phyloP scores from a whole-genome alignment of 1,140 invertebrate species.

The Scaptomyza montana region DNA sequence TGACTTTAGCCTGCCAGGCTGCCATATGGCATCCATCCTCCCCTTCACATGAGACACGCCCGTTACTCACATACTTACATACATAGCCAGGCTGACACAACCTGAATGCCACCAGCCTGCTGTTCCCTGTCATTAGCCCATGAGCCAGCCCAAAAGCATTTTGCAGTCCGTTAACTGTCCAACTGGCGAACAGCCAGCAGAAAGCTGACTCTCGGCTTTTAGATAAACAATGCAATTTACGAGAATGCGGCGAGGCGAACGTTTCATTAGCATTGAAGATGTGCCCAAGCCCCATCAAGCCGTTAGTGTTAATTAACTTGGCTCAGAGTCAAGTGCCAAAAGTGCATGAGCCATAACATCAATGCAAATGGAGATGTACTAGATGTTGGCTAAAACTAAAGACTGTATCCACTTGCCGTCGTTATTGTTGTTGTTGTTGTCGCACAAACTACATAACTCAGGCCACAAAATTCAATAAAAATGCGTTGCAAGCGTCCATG shows the following conservation, averaged over 20 bases:
- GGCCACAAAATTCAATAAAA: constrained; percentile 68
- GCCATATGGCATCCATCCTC: constrained; percentile 25
- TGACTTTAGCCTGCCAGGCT: background rate
- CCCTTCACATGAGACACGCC: constrained; percentile 25
- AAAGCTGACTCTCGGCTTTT: constrained; percentile 35
- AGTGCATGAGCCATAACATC: constrained; percentile 33
- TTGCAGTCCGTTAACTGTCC: constrained; percentile 40
- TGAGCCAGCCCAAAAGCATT: constrained; percentile 11
- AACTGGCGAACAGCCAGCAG: constrained; percentile 45
- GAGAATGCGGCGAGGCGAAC: constrained; percentile 26
- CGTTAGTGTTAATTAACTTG: constrained; percentile 79
- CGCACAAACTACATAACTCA: constrained; percentile 25
- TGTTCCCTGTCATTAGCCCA: constrained; percentile 19
- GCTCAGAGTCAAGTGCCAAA: constrained; percentile 68
- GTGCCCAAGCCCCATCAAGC: constrained; percentile 2
- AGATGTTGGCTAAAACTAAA: background rate
- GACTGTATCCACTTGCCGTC: background rate
- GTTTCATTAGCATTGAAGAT: constrained; percentile 75
- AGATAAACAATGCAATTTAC: constrained; percentile 80
- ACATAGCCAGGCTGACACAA: constrained; percentile 3
- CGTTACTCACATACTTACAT: constrained; percentile 32
- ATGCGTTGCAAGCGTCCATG: constrained; percentile 45
- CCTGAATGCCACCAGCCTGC: constrained; percentile 7
- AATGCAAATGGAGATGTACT: constrained; percentile 10
- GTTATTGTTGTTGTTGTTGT: constrained; percentile 1